Evolutionary conservation across 2,113 vertebrate genomes (phyloP), one percentile per base, ranked within the genome.

Genomic region (Acanthochromis polyacanthus): DNA sequence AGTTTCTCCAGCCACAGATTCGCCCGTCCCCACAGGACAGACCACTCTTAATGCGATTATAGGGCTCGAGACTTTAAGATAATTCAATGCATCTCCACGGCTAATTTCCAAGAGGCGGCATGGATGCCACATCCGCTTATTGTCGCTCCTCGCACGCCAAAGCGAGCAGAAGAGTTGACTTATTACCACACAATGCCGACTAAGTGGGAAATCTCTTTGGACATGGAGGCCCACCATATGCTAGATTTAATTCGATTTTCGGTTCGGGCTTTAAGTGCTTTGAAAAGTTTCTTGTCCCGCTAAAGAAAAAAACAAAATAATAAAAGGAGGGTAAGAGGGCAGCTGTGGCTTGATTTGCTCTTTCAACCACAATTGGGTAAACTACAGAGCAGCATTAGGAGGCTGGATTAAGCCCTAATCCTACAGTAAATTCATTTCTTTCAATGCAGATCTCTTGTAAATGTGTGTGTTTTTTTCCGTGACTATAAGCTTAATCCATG

Each of bases 181-280:
- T 91, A 93, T 93, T 92, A 90, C 83, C 82, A 89, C 88, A 92
- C 90, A 94, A 93, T 93, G 81, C 81, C 52, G 83, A 84, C 90
- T 90, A 90, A 92, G 91, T 84, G 82, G 85, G 87, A 90, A 90
- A 94, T 94, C 92, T 89, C 87, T 87, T 91, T 93, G 89, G 91
- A 93, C 92, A 94, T 86, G 89, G 80, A 50, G n/a, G 81, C 87
- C 85, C 87, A 89, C 86, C 87, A 87, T 91, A 86, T 89, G 89
- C 86, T 83, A 82, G 90, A 93, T 92, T 92, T 95, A 95, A 94
- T 94, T 93, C 3, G 91, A 93, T 93, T 94, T 95, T 89, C 89
- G 75, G 51, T 85, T 84, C 28, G 55, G 75, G 88, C 87, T 89
- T 87, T 85, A 87, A 85, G 83, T 88, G 88, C 88, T 75, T 91